A percentile compares a stretch with the other conserved stretches of the same genome.
Conservation (phyloP, 92 coral and sea anemone species). For the Heliopora coerulea region DNA sequence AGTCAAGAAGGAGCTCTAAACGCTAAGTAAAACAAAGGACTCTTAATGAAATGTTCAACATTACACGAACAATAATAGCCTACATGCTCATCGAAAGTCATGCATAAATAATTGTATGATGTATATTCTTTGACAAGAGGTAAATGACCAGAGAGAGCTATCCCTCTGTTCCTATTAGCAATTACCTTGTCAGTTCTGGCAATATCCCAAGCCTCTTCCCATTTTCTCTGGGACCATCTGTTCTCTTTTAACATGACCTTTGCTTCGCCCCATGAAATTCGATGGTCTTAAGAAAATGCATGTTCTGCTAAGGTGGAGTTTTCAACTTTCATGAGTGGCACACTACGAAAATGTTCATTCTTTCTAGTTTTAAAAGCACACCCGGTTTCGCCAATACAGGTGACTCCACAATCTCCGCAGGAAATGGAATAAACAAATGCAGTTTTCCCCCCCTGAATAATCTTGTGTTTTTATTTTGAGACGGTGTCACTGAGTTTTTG, state of each 20-base stretch:
- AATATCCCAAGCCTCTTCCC: conserved; percentile 22
- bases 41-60: no score
- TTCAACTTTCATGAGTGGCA: neutral
- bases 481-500: neutral
- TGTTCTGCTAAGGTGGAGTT: conserved; percentile 18
- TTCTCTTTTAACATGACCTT: neutral
- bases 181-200: neutral
- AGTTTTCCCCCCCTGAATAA: neutral
- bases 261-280: conserved; percentile 8
- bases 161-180: conserved; percentile 14
- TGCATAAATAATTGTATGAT: no score
- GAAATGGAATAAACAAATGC: neutral
- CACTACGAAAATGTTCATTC: conserved; percentile 3
- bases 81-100: no score
- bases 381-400: neutral
- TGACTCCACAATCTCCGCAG: neutral
- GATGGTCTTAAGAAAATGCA: neutral
- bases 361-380: conserved; percentile 16
- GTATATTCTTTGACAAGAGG: neutral
- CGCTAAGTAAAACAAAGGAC: no score
- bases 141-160: conserved; percentile 1
- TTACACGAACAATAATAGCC: no score
- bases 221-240: conserved; percentile 17
- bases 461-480: neutral
- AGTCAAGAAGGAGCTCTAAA: no score